Conservation (phyloP, 2,113 vertebrate species). For the Tychaedon coryphoeus region DNA sequence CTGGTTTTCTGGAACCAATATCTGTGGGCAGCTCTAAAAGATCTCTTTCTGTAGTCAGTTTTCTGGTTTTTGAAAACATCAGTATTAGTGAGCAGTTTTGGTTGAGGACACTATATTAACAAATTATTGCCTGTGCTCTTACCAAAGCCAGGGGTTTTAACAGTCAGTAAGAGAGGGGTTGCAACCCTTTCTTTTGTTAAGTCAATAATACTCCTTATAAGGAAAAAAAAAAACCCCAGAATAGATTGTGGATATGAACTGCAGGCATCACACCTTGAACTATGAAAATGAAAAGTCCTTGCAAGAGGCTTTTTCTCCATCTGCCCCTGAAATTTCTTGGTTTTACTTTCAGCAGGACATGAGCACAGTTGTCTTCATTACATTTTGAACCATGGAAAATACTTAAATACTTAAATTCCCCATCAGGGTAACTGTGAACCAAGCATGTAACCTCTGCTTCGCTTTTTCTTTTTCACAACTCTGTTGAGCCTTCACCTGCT, state of each 20-base stretch:
- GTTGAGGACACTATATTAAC: not conserved
- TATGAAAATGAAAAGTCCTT: not conserved
- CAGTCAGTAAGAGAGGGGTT: not conserved
- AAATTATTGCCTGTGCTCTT: not conserved
- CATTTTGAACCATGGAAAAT: not conserved
- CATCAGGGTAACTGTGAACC: not conserved
- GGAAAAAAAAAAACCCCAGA: not conserved
- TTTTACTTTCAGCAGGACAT: not conserved
- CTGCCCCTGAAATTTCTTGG: not conserved
- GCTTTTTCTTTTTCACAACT: not conserved
- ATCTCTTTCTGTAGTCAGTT: not conserved
- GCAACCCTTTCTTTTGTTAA: not conserved
- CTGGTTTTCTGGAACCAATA: not conserved
- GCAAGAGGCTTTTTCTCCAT: not conserved
- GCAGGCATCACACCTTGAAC: not conserved
- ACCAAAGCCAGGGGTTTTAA: not conserved
- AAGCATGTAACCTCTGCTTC: fast-evolving
- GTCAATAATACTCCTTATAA: not conserved
- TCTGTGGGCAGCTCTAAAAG: not conserved
- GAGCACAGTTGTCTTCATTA: fast-evolving
- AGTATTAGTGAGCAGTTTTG: not conserved
- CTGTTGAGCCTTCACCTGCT: not conserved
- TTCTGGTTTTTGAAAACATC: not conserved
- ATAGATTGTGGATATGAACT: not conserved
- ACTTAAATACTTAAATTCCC: not conserved